phyloP scores from a whole-genome alignment of 1,140 invertebrate genomes.

The Euglossa dilemma region DNA sequence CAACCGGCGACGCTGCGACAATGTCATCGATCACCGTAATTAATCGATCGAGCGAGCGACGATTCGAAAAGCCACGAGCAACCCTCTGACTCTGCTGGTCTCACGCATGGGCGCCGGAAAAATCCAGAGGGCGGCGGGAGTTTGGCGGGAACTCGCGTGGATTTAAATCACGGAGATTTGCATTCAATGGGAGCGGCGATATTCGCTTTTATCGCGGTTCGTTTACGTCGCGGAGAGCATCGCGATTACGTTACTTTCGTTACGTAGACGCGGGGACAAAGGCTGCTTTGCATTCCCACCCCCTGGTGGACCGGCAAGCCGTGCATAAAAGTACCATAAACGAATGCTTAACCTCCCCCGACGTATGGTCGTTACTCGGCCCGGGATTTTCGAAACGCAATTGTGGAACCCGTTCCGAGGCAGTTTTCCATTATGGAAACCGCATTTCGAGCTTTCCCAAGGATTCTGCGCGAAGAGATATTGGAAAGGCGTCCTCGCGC shows the following conservation, averaged over 20 bases:
- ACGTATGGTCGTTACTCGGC: slow-evolving; percentile 39
- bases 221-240: slow-evolving; percentile 31
- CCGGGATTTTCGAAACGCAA: slow-evolving; percentile 45
- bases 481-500: neutral
- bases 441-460: neutral
- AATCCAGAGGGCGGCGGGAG: neutral
- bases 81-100: too few species aligned
- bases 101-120: neutral
- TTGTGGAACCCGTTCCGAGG: neutral
- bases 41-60: neutral
- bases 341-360: slow-evolving; percentile 50
- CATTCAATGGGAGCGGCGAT: slow-evolving; percentile 46
- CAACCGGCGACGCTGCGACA: too few species aligned
- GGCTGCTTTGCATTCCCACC: slow-evolving; percentile 55
- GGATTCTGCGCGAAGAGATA: too few species aligned
- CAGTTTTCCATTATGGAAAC: neutral
- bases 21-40: neutral
- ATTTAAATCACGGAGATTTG: slow-evolving; percentile 49
- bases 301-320: slow-evolving; percentile 55
- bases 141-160: neutral
- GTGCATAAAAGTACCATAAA: slow-evolving; percentile 59
- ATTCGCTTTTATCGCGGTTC: slow-evolving; percentile 37
- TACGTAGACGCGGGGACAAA: slow-evolving; percentile 44
- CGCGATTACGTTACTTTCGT: slow-evolving; percentile 54
- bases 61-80: neutral